Base-by-base conservation (phyloP, 2,888 invertebrate species). In the Stenchaetothrips biformis region DNA sequence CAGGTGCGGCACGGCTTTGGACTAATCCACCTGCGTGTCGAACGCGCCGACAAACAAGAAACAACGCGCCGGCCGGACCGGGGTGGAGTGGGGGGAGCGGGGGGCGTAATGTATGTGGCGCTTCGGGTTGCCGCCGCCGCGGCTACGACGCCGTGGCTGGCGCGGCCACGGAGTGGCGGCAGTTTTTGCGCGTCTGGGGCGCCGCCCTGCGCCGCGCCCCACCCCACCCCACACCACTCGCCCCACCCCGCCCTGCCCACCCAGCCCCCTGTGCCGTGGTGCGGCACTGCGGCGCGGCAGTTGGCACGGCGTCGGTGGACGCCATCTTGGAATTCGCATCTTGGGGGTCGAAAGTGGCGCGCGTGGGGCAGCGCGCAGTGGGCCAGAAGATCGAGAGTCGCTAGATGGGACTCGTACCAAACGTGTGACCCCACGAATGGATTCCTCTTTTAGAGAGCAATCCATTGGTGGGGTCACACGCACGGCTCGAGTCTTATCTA, bases 251-350 rank as follows among this genome's bases (percentile, higher is more conserved):
- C 37, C 37, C 37, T n/a, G n/a, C 37, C 37, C 37, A 37, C 37
- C 37, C 37, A 1, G 37, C 37, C 37, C 37, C n/a, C n/a, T 37
- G 37, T 1, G 37, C 37, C 37, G 37, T 37, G 37, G 37, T 4
- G 37, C 18, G 18, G 7, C 16, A n/a, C 62, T 16, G 62, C 62
- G 67, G 67, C 67, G n/a, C 18, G 53, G 53, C 53, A 53, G 16
- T 37, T 37, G 37, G 37, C 37, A 37, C 37, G 37, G 37, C 37
- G 37, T 6, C 67, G 3, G 67, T 21, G 67, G 67, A 9, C 67
- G 67, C 67, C 67, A 74, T 74, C 67, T 74, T 74, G 67, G 67
- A 74, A 74, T 74, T 74, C 18, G 59, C 59, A 37, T 2, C 37
- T 37, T 37, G 37, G 37, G 37, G 37, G 37, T 4, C 37, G 59